A percentile compares a stretch with the other conserved stretches of the same genome.
phyloP scores from a whole-genome alignment of 2,797 vertebrate genomes.

The Anomalospiza imberbis region DNA sequence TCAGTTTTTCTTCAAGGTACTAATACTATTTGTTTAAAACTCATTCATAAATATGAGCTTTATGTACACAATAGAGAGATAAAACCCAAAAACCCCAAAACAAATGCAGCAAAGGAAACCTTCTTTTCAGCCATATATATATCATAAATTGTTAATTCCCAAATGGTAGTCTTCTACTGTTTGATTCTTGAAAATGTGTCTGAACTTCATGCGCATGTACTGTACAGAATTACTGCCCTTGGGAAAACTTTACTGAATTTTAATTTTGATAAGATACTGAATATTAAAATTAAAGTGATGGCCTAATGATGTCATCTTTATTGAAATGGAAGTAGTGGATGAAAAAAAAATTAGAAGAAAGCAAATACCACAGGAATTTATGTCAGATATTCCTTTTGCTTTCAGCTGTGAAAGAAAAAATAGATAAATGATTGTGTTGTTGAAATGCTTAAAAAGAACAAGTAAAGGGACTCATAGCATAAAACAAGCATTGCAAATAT shows the following conservation, averaged over 20 bases:
- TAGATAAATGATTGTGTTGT: background rate
- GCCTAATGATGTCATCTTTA: background rate
- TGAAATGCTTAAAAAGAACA: background rate
- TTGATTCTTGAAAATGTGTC: background rate
- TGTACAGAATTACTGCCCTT: background rate
- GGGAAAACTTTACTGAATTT: background rate
- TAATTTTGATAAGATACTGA: background rate
- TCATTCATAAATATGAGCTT: background rate
- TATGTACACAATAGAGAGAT: background rate
- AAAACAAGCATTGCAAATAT: background rate
- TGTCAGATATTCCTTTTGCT: background rate
- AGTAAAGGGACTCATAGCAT: background rate
- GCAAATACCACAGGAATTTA: background rate
- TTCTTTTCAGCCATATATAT: background rate
- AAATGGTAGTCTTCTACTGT: background rate
- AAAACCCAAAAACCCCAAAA: background rate
- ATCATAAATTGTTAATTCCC: background rate
- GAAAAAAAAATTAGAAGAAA: background rate
- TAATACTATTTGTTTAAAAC: background rate
- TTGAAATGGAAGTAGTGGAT: background rate
- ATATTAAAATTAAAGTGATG: background rate
- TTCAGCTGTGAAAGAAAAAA: background rate
- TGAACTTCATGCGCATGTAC: background rate
- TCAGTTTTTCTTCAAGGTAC: background rate
- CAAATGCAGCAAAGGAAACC: background rate